Evolutionary conservation across 37 sponge, comb jelly and placozoan species (phyloP).

Genomic region (Hexactinellida sp.): DNA sequence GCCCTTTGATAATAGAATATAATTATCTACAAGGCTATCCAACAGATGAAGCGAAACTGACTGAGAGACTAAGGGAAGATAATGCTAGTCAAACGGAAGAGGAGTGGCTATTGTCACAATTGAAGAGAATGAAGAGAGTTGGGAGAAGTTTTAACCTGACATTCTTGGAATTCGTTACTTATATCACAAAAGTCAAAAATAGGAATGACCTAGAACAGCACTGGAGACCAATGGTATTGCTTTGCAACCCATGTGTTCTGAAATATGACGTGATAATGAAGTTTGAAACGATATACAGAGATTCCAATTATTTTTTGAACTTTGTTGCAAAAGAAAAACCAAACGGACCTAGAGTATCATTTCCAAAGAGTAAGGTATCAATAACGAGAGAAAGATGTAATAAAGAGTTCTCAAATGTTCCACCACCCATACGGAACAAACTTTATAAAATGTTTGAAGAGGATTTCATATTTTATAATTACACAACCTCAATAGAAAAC

Average conservation of each 20-base stretch:
- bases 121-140: neutral
- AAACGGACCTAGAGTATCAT: neutral
- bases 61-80: neutral
- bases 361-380: neutral
- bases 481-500: neutral
- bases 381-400: neutral
- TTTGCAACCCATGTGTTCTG: neutral
- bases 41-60: neutral
- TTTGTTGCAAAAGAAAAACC: neutral
- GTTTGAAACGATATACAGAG: neutral
- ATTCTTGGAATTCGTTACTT: neutral
- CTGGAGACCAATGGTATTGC: neutral
- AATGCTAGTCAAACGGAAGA: neutral
- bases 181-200: neutral
- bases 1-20: neutral
- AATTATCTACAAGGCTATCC: neutral
- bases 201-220: neutral
- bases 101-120: neutral
- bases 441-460: neutral
- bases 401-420: neutral
- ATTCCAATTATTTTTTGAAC: neutral
- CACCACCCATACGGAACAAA: neutral
- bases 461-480: neutral
- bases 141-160: neutral
- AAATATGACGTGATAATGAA: neutral